phyloP scores from a whole-genome alignment of 1,140 invertebrate species.

The Achatina immaculata region DNA sequence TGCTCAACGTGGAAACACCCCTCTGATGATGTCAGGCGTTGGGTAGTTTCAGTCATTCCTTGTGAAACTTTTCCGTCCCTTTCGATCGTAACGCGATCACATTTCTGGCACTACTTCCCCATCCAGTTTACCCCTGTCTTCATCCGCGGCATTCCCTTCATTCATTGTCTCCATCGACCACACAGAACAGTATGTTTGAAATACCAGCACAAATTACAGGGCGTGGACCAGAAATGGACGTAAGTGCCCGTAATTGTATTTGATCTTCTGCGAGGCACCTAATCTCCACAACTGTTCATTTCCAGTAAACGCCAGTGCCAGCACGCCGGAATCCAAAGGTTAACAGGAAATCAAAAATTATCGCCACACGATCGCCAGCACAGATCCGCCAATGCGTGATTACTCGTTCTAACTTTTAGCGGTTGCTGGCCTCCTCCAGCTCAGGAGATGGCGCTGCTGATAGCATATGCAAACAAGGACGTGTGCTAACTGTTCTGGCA shows the following conservation, averaged over 20 bases:
- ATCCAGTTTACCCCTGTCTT: not conserved
- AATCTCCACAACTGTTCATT: conserved; percentile 1
- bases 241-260: not conserved
- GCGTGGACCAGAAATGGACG: not conserved
- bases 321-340: conserved; percentile 11
- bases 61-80: too few species aligned
- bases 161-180: not conserved
- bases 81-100: too few species aligned
- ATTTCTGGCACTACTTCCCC: not conserved
- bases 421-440: not conserved
- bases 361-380: conserved; percentile 15
- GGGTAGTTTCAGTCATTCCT: too few species aligned
- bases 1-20: too few species aligned
- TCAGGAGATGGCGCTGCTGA: not conserved
- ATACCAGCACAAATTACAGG: conserved; percentile 11
- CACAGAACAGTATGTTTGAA: not conserved
- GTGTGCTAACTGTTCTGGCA: not conserved
- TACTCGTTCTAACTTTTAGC: not conserved
- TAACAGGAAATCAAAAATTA: conserved; percentile 17
- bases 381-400: conserved; percentile 3
- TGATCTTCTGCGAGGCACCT: not conserved
- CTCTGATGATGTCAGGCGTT: too few species aligned
- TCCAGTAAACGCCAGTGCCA: not conserved
- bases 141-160: not conserved
- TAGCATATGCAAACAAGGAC: not conserved